These are phyloP conservation scores for Campoplex nolae DNA, from an alignment of 2,888 invertebrate genomes.

Conservation along the genomic window DNA sequence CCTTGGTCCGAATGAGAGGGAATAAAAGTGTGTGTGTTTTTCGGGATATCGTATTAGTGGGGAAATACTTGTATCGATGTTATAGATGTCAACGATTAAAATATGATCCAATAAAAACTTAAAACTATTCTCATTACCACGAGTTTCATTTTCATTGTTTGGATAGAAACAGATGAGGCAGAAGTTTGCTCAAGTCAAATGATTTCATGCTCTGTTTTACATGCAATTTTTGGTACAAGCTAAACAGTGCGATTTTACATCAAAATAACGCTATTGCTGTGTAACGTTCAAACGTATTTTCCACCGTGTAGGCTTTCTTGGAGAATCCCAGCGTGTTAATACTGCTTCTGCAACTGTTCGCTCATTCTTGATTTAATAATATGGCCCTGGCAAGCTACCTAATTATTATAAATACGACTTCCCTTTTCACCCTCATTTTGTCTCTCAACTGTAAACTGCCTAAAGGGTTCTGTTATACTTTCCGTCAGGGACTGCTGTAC, in stretches of 20 bases:
- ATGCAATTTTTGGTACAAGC: constrained; percentile 28
- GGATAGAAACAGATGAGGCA: neutral
- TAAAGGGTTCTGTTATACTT: constrained; percentile 56
- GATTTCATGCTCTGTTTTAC: constrained; percentile 25
- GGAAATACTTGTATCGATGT: neutral
- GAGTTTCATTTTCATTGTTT: neutral
- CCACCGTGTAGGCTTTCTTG: constrained; percentile 24
- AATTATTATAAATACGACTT: constrained; percentile 65
- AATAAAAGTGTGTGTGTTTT: neutral
- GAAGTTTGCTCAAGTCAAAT: constrained; percentile 16
- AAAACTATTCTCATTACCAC: neutral
- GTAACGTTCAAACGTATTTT: constrained; percentile 37
- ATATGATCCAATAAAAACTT: neutral
- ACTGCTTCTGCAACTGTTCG: constrained; percentile 46
- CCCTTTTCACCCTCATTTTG: constrained; percentile 24
- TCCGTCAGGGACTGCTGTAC: constrained; percentile 40
- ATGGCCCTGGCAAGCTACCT: constrained; percentile 48
- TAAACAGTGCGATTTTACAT: constrained; percentile 30
- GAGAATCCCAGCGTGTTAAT: constrained; percentile 36
- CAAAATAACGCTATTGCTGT: neutral
- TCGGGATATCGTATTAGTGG: neutral
- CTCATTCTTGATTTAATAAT: constrained; percentile 66
- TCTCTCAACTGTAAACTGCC: constrained; percentile 63
- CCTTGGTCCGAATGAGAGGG: neutral
- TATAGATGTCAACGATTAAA: neutral